phyloP scores from a whole-genome alignment of 1,140 invertebrate genomes.

The Drosophila hydei region DNA sequence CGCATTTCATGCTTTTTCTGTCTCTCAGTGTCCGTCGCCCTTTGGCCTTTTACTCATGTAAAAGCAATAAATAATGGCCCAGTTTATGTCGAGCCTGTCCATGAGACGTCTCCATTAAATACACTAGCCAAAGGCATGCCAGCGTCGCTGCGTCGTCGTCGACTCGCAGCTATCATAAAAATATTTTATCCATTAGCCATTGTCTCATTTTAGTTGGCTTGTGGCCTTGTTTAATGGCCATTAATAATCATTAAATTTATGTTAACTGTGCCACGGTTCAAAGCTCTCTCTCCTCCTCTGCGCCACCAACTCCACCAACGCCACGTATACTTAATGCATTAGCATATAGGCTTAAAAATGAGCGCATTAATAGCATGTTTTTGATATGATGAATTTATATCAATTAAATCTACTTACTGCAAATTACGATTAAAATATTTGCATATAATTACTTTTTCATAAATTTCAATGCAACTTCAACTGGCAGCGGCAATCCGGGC shows the following conservation, averaged over 20 bases:
- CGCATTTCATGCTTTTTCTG: conserved; percentile 1
- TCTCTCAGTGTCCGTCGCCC: conserved; percentile 33
- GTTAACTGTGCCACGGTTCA: conserved; percentile 45
- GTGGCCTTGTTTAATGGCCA: conserved; percentile 68
- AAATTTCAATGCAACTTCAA: not conserved
- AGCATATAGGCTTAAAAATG: not conserved
- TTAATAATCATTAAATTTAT: conserved; percentile 78
- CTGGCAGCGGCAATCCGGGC: not conserved
- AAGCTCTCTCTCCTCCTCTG: conserved; percentile 10
- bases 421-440: not conserved
- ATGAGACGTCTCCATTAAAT: conserved; percentile 27
- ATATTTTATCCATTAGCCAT: conserved; percentile 77
- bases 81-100: conserved; percentile 48
- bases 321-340: conserved; percentile 45
- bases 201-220: conserved; percentile 53
- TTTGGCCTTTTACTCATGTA: conserved; percentile 66
- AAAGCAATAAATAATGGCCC: conserved; percentile 76
- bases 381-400: conserved; percentile 3
- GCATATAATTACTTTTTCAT: conserved; percentile 6
- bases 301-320: conserved; percentile 12
- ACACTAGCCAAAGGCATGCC: conserved; percentile 6
- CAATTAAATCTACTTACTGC: not conserved
- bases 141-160: conserved; percentile 3
- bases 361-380: conserved; percentile 14
- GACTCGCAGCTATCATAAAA: conserved; percentile 60